phyloP scores from a whole-genome alignment of 2,797 vertebrate species.

The Crypturellus tataupa region DNA sequence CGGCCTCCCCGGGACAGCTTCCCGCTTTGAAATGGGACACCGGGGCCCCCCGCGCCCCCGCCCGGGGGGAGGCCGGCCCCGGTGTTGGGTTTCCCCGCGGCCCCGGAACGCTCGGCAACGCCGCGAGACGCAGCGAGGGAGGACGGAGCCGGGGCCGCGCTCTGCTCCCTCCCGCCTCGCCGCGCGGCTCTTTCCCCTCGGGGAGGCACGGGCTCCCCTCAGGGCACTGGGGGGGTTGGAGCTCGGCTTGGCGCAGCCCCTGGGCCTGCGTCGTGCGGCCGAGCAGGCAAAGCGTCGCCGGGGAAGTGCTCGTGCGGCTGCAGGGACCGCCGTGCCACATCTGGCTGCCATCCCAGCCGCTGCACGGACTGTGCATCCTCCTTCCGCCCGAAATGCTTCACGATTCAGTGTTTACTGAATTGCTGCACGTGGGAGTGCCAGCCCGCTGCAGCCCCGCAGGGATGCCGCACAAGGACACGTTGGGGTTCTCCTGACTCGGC shows the following conservation, averaged over 20 bases:
- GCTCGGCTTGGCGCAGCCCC: neutral
- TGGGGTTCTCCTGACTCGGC: neutral
- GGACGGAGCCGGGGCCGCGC: too few species aligned
- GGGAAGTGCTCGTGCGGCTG: neutral
- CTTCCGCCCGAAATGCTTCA: neutral
- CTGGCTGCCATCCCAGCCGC: neutral
- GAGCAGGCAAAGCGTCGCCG: neutral
- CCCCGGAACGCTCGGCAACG: too few species aligned
- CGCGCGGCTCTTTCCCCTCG: too few species aligned
- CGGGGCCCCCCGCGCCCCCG: too few species aligned
- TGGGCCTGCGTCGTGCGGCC: neutral
- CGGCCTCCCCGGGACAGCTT: neutral
- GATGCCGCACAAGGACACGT: neutral
- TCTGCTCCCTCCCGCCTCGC: too few species aligned
- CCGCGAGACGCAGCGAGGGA: too few species aligned
- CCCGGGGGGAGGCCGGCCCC: too few species aligned
- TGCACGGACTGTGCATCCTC: neutral
- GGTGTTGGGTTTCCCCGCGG: too few species aligned
- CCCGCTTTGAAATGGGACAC: too few species aligned
- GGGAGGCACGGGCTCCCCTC: neutral
- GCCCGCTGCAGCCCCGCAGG: fast-evolving
- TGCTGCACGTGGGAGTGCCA: neutral
- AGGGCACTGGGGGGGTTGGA: fast-evolving
- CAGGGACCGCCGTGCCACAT: neutral
- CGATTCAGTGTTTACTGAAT: neutral